Percentiles rank a stretch among this genome's conserved stretches.
These are phyloP conservation scores for Burhinus bistriatus DNA, from an alignment of 2,113 vertebrate genomes.

Conservation along the genomic window DNA sequence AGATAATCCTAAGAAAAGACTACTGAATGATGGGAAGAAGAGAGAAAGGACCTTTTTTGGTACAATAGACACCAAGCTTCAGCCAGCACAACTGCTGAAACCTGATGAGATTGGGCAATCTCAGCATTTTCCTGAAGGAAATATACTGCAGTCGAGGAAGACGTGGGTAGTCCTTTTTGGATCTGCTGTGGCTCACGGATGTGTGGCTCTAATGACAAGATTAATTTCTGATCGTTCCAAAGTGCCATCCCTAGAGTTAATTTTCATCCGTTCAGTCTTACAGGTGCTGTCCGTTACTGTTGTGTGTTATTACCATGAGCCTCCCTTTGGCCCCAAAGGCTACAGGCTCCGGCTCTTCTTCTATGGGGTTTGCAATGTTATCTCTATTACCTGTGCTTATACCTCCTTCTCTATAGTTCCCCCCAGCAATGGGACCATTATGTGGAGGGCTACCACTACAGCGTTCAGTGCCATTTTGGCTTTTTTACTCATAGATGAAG, in stretches of 20 bases:
- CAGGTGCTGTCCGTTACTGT: slow-evolving; percentile 90
- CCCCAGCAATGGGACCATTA: slow-evolving; percentile 94
- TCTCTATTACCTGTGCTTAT: slow-evolving; percentile 98
- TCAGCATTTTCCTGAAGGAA: slow-evolving; percentile 85
- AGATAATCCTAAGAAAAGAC: slow-evolving; percentile 83
- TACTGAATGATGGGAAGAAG: slow-evolving; percentile 79
- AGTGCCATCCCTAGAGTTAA: slow-evolving; percentile 94
- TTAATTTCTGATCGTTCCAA: slow-evolving; percentile 93
- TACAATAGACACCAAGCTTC: slow-evolving; percentile 80
- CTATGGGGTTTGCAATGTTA: slow-evolving; percentile 95
- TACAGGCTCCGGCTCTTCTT: slow-evolving; percentile 92
- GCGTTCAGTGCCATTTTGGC: slow-evolving; percentile 94
- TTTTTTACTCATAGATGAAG: slow-evolving; percentile 93
- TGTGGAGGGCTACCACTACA: slow-evolving; percentile 97
- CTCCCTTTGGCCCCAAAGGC: slow-evolving; percentile 92
- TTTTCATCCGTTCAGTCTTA: slow-evolving; percentile 95
- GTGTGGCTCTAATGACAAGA: slow-evolving; percentile 92
- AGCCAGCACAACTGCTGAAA: slow-evolving; percentile 67
- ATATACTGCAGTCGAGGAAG: slow-evolving; percentile 84
- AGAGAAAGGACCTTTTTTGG: slow-evolving; percentile 89
- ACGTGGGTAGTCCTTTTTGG: slow-evolving; percentile 93
- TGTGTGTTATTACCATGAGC: slow-evolving; percentile 90
- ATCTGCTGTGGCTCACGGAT: slow-evolving; percentile 91
- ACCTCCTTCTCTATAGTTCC: slow-evolving; percentile 98
- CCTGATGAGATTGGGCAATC: slow-evolving; percentile 77